phyloP scores from a whole-genome alignment of 1,140 invertebrate species.

The Platyura marginata region DNA sequence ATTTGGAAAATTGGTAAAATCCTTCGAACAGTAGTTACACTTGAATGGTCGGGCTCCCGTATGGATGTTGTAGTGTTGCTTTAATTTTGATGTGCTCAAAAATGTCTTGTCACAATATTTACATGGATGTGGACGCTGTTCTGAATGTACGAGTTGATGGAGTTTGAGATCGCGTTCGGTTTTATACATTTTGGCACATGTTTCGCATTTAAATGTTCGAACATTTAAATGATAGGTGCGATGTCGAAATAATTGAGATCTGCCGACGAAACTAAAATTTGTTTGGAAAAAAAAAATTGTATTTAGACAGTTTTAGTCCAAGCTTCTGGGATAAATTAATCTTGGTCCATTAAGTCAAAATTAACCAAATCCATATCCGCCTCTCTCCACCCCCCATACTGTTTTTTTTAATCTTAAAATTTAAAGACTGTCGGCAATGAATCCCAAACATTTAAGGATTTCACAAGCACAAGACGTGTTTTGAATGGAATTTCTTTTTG shows the following conservation, averaged over 20 bases:
- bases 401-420: too few species aligned
- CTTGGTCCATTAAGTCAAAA: too few species aligned
- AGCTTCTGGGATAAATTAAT: too few species aligned
- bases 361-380: too few species aligned
- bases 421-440: too few species aligned
- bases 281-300: conserved; percentile 4
- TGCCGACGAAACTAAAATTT: conserved; percentile 25
- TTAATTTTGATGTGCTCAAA: conserved; percentile 29
- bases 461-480: too few species aligned
- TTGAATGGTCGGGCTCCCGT: conserved; percentile 30
- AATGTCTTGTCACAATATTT: conserved; percentile 30
- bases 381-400: too few species aligned
- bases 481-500: too few species aligned
- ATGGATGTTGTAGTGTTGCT: conserved; percentile 35
- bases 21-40: conserved; percentile 32
- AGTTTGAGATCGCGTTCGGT: conserved; percentile 31
- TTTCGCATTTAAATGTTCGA: conserved; percentile 26
- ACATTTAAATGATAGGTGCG: conserved; percentile 27
- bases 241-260: conserved; percentile 28
- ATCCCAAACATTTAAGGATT: too few species aligned
- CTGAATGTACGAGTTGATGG: conserved; percentile 27
- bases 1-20: conserved; percentile 34
- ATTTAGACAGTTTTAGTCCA: neutral
- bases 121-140: conserved; percentile 27
- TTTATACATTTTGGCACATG: conserved; percentile 29